Evolutionary conservation across 1,140 invertebrate species (phyloP).

Genomic region (Globodera ellingtonae): DNA sequence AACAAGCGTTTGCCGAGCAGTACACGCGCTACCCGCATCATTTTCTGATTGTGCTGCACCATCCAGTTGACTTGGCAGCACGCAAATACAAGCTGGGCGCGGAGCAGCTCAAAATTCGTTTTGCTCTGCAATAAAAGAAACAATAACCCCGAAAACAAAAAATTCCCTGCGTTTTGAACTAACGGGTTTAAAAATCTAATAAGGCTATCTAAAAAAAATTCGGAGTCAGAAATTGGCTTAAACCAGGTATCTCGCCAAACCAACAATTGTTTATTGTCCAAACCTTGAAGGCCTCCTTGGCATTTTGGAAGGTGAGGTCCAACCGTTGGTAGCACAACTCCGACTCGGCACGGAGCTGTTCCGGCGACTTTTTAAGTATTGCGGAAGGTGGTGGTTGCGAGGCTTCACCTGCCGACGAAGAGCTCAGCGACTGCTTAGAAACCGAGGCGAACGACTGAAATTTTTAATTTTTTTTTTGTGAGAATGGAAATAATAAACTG

Average conservation of each 20-base stretch:
- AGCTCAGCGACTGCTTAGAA: no score
- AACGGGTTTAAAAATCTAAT: background rate
- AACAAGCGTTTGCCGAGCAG: constrained; percentile 86
- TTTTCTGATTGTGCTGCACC: constrained; percentile 89
- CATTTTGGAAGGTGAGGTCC: constrained; percentile 78
- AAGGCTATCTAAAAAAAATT: background rate
- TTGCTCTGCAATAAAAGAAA: constrained; percentile 79
- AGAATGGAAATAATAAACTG: no score
- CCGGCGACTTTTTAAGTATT: background rate
- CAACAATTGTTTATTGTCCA: background rate
- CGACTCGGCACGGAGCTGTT: constrained; percentile 41
- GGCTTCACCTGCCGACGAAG: no score
- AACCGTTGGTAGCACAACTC: constrained; percentile 73
- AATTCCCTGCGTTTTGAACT: background rate
- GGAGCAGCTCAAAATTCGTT: constrained; percentile 85
- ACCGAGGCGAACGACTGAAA: no score
- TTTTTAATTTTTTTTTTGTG: no score
- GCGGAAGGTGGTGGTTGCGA: no score
- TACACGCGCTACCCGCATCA: constrained; percentile 81
- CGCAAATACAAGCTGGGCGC: constrained; percentile 89
- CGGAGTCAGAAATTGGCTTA: background rate
- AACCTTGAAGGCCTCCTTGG: constrained; percentile 68
- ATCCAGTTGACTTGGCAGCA: constrained; percentile 85
- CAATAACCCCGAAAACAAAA: constrained; percentile 32
- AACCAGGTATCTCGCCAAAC: background rate